Evolutionary conservation across 2,797 vertebrate genomes (phyloP).

Genomic region (Poeciliopsis gracilis): DNA sequence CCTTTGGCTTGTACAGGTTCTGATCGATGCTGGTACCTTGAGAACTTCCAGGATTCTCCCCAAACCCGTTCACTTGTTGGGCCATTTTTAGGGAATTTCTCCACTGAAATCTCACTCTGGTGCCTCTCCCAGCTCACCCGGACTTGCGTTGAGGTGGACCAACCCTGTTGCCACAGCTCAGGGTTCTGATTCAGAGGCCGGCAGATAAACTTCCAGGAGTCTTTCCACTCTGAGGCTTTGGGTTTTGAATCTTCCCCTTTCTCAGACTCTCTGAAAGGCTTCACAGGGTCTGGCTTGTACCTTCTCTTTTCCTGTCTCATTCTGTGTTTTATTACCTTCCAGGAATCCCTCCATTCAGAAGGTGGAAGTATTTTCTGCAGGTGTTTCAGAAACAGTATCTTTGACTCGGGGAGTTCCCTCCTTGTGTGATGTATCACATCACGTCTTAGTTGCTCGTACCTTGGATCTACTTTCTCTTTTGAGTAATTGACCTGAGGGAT

Average conservation of each 20-base stretch:
- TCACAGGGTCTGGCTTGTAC: constrained; percentile 28
- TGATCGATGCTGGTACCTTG: constrained; percentile 28
- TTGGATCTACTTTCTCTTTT: constrained; percentile 7
- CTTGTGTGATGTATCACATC: constrained; percentile 37
- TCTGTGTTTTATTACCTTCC: constrained; percentile 60
- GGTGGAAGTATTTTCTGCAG: constrained; percentile 19
- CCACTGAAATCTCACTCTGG: constrained; percentile 31
- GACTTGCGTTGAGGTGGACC: constrained; percentile 34
- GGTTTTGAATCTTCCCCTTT: constrained; percentile 11
- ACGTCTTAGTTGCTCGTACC: constrained; percentile 42
- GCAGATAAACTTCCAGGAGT: constrained; percentile 59
- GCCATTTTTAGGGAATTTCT: constrained; percentile 47
- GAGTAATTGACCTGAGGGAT: not conserved
- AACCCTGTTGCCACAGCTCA: constrained; percentile 63
- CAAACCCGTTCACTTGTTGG: constrained; percentile 39
- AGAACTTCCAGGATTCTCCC: constrained; percentile 65
- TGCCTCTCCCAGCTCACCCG: constrained; percentile 20
- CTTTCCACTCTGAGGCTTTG: constrained; percentile 48
- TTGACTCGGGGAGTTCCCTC: constrained; percentile 26
- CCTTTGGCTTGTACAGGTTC: constrained; percentile 4
- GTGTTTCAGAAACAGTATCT: constrained; percentile 24
- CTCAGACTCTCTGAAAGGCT: constrained; percentile 27
- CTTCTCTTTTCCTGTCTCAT: constrained; percentile 45
- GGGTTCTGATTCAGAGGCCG: constrained; percentile 48
- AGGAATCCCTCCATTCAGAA: constrained; percentile 63